A percentile compares a stretch with the other conserved stretches of the same genome.
Conservation (phyloP, 2,888 invertebrate genomes). For the Caenorhabditis sulstoni region DNA sequence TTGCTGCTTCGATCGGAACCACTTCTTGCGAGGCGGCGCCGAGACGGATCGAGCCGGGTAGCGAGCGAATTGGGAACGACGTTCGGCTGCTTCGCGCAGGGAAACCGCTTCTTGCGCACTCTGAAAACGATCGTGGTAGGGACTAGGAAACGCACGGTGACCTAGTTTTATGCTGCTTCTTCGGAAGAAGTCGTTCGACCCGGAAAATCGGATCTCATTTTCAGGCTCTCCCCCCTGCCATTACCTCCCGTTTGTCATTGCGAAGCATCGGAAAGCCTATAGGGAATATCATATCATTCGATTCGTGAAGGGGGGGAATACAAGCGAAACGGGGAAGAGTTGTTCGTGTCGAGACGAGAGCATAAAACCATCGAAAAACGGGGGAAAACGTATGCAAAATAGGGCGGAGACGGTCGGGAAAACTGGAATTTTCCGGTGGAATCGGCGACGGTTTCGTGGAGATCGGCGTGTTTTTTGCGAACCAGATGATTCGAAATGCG, state of each 20-base stretch:
- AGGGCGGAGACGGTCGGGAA: slow-evolving; percentile 23
- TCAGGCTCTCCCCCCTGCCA: not conserved
- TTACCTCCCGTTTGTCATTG: slow-evolving; percentile 34
- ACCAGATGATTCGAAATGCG: slow-evolving; percentile 33
- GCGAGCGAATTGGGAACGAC: slow-evolving; percentile 63
- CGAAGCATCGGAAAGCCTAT: slow-evolving; percentile 52
- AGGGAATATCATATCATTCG: slow-evolving; percentile 54
- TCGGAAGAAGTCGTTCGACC: no score
- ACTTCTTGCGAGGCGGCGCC: slow-evolving; percentile 66
- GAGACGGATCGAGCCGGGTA: slow-evolving; percentile 63
- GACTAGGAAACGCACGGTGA: not conserved
- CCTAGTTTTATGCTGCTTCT: no score
- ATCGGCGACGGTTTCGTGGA: no score
- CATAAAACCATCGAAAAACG: no score
- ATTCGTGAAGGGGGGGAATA: not conserved
- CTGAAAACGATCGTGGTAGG: slow-evolving; percentile 30
- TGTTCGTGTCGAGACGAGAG: slow-evolving; percentile 19
- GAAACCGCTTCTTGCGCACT: slow-evolving; percentile 61
- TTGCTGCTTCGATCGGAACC: slow-evolving; percentile 61
- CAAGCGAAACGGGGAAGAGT: slow-evolving; percentile 13
- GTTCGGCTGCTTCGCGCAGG: slow-evolving; percentile 63
- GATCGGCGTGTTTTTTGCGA: slow-evolving; percentile 1
- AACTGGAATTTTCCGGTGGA: slow-evolving; percentile 31
- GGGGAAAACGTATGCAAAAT: slow-evolving; percentile 45
- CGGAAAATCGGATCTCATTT: no score